These are phyloP conservation scores for Epinotia nisella DNA, from an alignment of 2,888 invertebrate genomes.

Conservation along the genomic window DNA sequence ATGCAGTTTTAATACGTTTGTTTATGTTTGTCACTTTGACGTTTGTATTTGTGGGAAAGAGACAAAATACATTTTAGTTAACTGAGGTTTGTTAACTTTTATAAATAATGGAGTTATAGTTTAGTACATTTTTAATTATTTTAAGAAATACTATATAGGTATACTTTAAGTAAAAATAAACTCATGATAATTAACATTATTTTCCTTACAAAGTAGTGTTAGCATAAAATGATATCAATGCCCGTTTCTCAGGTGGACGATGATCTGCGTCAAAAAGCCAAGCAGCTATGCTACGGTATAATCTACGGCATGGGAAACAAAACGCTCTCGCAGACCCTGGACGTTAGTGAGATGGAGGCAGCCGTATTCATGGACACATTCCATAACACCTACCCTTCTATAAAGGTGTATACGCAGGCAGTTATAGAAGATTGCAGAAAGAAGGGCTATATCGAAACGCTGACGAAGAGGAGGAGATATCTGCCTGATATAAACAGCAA, in stretches of 20 bases:
- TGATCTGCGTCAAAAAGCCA: slow-evolving; percentile 92
- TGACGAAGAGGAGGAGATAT: slow-evolving; percentile 91
- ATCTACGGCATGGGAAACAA: slow-evolving; percentile 98
- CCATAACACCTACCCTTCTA: slow-evolving; percentile 89
- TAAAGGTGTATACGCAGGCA: slow-evolving; percentile 84
- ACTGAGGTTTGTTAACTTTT: no score
- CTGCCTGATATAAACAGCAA: slow-evolving; percentile 89
- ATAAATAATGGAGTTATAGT: no score
- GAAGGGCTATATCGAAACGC: slow-evolving; percentile 93
- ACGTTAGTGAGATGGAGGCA: slow-evolving; percentile 92
- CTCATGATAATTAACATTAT: no score
- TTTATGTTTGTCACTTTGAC: no score
- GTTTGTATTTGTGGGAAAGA: no score
- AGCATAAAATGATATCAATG: neutral
- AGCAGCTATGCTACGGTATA: slow-evolving; percentile 97
- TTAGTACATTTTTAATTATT: no score
- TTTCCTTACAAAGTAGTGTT: no score
- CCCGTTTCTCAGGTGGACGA: slow-evolving; percentile 86
- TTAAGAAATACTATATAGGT: no score
- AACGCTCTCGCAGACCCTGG: slow-evolving; percentile 91
- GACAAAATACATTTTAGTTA: no score
- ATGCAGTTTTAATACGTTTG: no score
- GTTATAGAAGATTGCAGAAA: slow-evolving; percentile 87
- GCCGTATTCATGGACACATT: slow-evolving; percentile 91
- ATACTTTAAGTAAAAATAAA: no score